A percentile compares a stretch with the other conserved stretches of the same genome.
Conservation (phyloP, 2,797 vertebrate species). For the Enteromius paludinosus region DNA sequence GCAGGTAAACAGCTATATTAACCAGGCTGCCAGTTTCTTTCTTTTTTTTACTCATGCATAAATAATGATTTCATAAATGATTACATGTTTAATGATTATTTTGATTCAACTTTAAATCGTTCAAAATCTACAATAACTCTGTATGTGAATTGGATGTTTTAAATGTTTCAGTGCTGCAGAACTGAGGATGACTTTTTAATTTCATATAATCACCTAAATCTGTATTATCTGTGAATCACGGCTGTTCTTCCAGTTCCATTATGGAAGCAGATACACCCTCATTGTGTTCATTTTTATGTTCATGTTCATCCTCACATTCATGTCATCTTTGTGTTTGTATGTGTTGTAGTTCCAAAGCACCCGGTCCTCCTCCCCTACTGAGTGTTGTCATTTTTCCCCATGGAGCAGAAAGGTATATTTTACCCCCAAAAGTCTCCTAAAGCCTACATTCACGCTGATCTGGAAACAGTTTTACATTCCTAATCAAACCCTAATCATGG, state of each 20-base stretch:
- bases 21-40: not conserved
- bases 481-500: not conserved
- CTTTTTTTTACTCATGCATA: not conserved
- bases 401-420: constrained; percentile 99
- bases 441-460: not conserved
- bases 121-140: not conserved
- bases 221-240: not conserved
- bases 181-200: not conserved
- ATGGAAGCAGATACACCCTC: not conserved
- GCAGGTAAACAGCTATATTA: not conserved
- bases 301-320: constrained; percentile 57
- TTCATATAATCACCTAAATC: constrained; percentile 21
- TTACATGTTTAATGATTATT: not conserved
- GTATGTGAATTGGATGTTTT: not conserved
- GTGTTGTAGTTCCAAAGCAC: constrained; percentile 91
- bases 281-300: constrained; percentile 69
- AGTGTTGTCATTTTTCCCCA: constrained; percentile 97
- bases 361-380: constrained; percentile 91
- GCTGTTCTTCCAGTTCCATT: not conserved
- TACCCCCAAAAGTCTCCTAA: constrained; percentile 54
- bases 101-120: not conserved
- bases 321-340: constrained; percentile 70
- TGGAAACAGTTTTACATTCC: constrained; percentile 7
- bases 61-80: not conserved
- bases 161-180: not conserved